phyloP scores from a whole-genome alignment of 2,797 vertebrate genomes.

The Sebastes hubbsi region DNA sequence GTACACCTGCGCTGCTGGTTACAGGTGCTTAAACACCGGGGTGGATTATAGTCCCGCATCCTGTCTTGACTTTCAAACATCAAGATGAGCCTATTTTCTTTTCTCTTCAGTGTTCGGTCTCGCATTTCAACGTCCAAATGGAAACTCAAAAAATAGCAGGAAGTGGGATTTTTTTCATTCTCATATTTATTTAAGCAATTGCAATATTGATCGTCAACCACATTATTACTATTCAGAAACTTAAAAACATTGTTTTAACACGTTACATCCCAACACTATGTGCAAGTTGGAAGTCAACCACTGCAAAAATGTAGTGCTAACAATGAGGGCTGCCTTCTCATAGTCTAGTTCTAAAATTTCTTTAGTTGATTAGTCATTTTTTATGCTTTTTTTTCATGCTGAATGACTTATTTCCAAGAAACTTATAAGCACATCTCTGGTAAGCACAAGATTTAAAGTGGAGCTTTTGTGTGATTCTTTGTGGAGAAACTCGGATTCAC shows the following conservation, averaged over 20 bases:
- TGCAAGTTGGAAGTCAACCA: background rate
- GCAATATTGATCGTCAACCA: background rate
- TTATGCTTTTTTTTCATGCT: background rate
- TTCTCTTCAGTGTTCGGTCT: background rate
- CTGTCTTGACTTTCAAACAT: background rate
- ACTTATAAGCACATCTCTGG: background rate
- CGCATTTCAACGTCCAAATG: background rate
- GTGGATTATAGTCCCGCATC: slow-evolving; percentile 13
- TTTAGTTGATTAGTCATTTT: background rate
- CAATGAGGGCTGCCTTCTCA: background rate
- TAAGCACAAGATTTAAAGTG: background rate
- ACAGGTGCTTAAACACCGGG: slow-evolving; percentile 21
- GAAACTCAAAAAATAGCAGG: background rate
- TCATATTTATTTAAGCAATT: background rate
- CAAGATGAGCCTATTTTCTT: background rate
- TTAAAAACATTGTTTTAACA: background rate
- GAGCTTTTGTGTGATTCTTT: background rate
- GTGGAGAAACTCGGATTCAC: background rate
- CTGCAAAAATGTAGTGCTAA: background rate
- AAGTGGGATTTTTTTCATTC: background rate
- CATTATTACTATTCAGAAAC: background rate
- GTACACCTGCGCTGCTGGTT: slow-evolving; percentile 51
- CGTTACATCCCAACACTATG: background rate
- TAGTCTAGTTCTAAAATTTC: too few relatives aligned
- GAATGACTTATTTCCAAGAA: background rate